Evolutionary conservation across 2,797 vertebrate species (phyloP), one percentile per base, ranked within the genome.

Genomic region (Alectoris magna): DNA sequence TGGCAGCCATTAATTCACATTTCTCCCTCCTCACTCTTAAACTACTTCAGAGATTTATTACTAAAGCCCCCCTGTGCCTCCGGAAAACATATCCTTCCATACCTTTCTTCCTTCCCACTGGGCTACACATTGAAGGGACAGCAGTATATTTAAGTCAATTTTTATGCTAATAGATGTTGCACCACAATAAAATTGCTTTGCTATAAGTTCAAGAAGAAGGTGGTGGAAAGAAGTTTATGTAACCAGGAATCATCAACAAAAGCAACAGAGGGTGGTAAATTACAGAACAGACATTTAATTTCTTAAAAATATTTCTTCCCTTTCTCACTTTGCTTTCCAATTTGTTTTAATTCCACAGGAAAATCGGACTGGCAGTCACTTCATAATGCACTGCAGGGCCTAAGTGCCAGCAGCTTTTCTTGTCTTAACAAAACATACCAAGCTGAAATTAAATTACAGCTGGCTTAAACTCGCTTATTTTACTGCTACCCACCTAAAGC

Each of bases 201-300:
- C 88, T 92, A 59, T 56, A 93, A 91, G 76, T 87, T 91, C 70
- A 90, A 80, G 71, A 84, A 86, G 44, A 90, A 87, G 67, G 91
- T 29, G 51, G 82, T 87, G 84, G 84, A 83, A 84, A 93, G 86
- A 87, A 74, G 60, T 92, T 93, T 86, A 87, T 41, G 29, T 53
- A 91, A 85, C 11, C 36, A 88, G 44, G 63, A 56, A 53, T 44
- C 44, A 77, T 56, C 70, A 93, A 91, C 67, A 75, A 93, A 84
- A 84, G 76, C 82, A 88, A 91, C 18, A 64, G 34, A 84, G 49
- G n/a, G 73, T 74, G 82, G 88, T 72, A 94, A 88, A 80, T 58
- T 81, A 71, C 68, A 88, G 78, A 66, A 2, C 3, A 70, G 79
- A 76, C 44, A 70, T 60, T 81, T 62, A 75, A 83, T 75, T 67